A percentile compares a stretch with the other conserved stretches of the same genome.
phyloP scores from a whole-genome alignment of 1,140 invertebrate species.

The Plodia interpunctella region DNA sequence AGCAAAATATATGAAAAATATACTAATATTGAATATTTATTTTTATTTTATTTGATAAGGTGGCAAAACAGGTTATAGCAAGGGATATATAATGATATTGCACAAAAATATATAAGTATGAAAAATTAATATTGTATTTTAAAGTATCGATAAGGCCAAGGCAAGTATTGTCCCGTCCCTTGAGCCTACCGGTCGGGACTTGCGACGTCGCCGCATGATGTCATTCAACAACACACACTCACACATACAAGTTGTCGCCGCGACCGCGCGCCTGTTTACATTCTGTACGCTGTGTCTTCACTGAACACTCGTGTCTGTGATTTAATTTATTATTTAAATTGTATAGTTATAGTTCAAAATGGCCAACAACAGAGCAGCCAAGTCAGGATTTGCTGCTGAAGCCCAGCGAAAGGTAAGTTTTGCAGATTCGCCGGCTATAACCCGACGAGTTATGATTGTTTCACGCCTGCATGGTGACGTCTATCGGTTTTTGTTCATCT shows the following conservation, averaged over 20 bases:
- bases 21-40: no score
- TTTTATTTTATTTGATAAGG: no score
- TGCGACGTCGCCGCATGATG: slow-evolving; percentile 56
- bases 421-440: slow-evolving; percentile 19
- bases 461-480: not conserved
- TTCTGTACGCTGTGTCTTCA: slow-evolving; percentile 60
- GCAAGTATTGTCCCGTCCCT: slow-evolving; percentile 14
- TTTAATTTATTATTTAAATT: slow-evolving; percentile 61
- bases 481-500: slow-evolving; percentile 8
- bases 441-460: slow-evolving; percentile 17
- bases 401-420: slow-evolving; percentile 91
- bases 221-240: slow-evolving; percentile 68
- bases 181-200: slow-evolving; percentile 34
- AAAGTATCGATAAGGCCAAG: slow-evolving; percentile 25
- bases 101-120: no score
- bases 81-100: no score
- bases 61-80: no score
- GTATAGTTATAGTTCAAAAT: slow-evolving; percentile 77
- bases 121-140: not conserved
- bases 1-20: no score
- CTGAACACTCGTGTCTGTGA: slow-evolving; percentile 60
- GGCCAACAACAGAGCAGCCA: slow-evolving; percentile 92
- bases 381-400: slow-evolving; percentile 96
- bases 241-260: slow-evolving; percentile 50
- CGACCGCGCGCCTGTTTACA: slow-evolving; percentile 61